Base-by-base conservation (phyloP, 2,888 invertebrate genomes). In the Dusona sp. region DNA sequence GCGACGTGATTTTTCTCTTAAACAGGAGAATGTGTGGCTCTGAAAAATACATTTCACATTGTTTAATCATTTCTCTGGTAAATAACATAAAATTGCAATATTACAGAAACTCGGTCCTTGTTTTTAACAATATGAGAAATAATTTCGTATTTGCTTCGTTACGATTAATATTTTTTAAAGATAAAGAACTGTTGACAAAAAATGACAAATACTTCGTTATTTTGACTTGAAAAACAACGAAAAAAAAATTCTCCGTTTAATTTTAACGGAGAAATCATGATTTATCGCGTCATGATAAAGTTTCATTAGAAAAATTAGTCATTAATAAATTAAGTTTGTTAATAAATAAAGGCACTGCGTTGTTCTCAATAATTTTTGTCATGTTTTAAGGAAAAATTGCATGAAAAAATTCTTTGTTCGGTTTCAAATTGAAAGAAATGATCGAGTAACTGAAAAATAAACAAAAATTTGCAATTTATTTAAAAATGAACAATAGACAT, bases 11-110 rank as follows among this genome's bases (percentile, higher is more conserved):
- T 93, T 96, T 96, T 93, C 97, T 95, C 94, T 96, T 96, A 95
- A 99, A 99, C 79, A 99, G 95, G 89, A 99, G 95, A 92, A 99
- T 97, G 91, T 98, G 98, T 19, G 98, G 99, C 93, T 99, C 98
- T 97, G 96, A 78, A 95, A 95, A 77, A 54, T 54, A 38, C 16
- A 29, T 6, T n/a, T 54, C n/a, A 67, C 4, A 61, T 22, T 75
- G 45, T 72, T 54, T 22, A 54, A 70, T 48, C 36, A 22, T 22
- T 61, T 42, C 2, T 29, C 0, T 0, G 16, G 3, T 45, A 3
- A 45, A 45, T 45, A 45, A 4, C 4, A 45, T 45, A 16, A 16
- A 45, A 45, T 45, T 13, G 16, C 45, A 16, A 16, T 45, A 3
- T 45, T 25, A 25, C 57, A 3, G 25, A 25, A 25, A 57, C 13